phyloP scores from a whole-genome alignment of 2,888 invertebrate genomes.

The Rhamphomyia laevipes region DNA sequence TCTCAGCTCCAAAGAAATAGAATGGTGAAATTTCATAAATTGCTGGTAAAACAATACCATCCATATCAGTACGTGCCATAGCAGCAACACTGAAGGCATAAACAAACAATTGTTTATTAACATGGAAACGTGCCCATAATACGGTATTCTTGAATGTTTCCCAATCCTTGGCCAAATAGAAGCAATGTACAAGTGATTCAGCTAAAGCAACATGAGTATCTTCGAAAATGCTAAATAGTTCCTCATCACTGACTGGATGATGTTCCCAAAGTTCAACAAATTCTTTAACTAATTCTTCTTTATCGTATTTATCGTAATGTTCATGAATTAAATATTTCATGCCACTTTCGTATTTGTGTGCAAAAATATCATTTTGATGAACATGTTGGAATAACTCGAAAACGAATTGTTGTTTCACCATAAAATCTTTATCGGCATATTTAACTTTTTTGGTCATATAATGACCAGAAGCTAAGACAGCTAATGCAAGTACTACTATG shows the following conservation, averaged over 20 bases:
- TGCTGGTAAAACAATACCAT: constrained; percentile 48
- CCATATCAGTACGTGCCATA: constrained; percentile 45
- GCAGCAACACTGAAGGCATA: constrained; percentile 49
- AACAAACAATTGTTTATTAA: constrained; percentile 51
- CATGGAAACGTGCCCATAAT: constrained; percentile 50
- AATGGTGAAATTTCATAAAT: constrained; percentile 57
- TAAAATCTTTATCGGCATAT: constrained; percentile 42
- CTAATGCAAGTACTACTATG: constrained; percentile 25
- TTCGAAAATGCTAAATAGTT: constrained; percentile 26
- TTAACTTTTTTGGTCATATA: constrained; percentile 23
- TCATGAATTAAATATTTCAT: constrained; percentile 47
- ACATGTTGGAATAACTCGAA: constrained; percentile 44
- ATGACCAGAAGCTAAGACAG: constrained; percentile 19
- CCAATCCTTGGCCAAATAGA: constrained; percentile 60
- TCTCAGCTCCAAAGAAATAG: constrained; percentile 48
- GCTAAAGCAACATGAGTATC: constrained; percentile 41
- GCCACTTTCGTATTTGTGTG: constrained; percentile 40
- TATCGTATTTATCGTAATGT: constrained; percentile 48
- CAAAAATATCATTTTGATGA: constrained; percentile 45
- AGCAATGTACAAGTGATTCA: constrained; percentile 48
- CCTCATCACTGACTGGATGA: constrained; percentile 32
- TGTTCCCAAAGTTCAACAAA: constrained; percentile 46
- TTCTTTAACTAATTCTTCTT: constrained; percentile 44
- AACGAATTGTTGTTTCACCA: constrained; percentile 42
- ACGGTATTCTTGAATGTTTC: constrained; percentile 58